Conservation (phyloP, 2,797 vertebrate species). For the Acanthornis magna region DNA sequence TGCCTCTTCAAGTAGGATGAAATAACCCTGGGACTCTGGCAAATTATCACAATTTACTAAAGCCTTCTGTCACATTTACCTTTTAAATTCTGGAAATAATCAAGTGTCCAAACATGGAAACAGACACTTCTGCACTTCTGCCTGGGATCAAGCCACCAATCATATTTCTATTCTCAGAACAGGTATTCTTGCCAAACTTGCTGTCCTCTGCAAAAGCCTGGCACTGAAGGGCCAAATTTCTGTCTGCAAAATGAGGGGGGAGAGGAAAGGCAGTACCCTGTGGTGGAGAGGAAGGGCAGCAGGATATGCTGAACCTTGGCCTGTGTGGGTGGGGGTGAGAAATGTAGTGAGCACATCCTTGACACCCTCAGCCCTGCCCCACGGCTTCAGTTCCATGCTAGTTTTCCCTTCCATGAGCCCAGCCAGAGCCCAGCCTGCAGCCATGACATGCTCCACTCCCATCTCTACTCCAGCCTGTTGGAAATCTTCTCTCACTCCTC, state of each 20-base stretch:
- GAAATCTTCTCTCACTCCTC: neutral
- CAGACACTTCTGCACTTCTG: neutral
- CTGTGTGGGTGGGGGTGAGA: neutral
- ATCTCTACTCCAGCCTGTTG: fast-evolving
- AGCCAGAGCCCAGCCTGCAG: neutral
- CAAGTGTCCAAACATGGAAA: neutral
- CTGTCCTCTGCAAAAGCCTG: neutral
- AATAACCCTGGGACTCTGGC: neutral
- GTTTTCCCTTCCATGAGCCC: neutral
- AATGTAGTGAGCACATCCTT: neutral
- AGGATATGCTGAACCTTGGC: neutral
- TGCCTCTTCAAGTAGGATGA: neutral
- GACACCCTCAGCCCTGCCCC: neutral
- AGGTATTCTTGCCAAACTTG: neutral
- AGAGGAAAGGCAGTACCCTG: neutral
- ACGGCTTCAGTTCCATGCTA: neutral
- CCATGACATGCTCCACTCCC: fast-evolving
- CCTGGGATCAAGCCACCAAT: neutral
- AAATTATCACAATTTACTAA: neutral
- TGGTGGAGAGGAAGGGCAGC: neutral
- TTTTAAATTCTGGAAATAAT: neutral
- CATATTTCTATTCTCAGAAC: neutral
- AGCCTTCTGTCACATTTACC: neutral
- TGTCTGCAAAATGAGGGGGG: fast-evolving
- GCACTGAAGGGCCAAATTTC: neutral